Percentiles rank a stretch among this genome's conserved stretches.
These are phyloP conservation scores for Pelodytes ibericus DNA, from an alignment of 2,797 vertebrate genomes.

Conservation along the genomic window DNA sequence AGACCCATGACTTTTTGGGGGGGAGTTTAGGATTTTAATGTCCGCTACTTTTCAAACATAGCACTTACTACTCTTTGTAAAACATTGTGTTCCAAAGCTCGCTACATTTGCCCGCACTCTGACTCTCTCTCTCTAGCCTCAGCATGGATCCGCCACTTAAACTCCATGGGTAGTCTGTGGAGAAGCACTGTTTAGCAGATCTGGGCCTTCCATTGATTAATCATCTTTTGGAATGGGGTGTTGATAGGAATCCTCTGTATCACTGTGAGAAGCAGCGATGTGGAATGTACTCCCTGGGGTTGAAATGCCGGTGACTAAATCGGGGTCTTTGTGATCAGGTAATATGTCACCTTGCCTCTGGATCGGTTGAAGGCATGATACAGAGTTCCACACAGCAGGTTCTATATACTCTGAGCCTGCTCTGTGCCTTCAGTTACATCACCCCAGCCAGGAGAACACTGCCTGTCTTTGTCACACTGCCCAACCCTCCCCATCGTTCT, in stretches of 20 bases:
- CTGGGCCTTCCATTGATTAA: neutral
- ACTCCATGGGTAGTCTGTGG: no score
- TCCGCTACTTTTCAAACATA: no score
- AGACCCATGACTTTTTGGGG: no score
- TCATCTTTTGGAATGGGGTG: neutral
- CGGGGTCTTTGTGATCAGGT: constrained; percentile 37
- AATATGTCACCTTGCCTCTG: constrained; percentile 25
- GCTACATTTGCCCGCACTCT: no score
- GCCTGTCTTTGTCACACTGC: constrained; percentile 25
- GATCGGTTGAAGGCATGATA: neutral
- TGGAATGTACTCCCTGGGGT: neutral
- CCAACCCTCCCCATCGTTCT: neutral
- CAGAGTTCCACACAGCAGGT: constrained; percentile 3
- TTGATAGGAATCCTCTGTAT: neutral
- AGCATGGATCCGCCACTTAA: no score
- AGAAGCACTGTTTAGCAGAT: neutral
- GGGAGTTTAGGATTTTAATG: no score
- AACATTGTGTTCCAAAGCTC: no score
- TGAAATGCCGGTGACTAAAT: constrained; percentile 1
- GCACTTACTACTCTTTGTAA: no score
- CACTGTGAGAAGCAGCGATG: neutral
- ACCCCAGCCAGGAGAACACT: constrained; percentile 27
- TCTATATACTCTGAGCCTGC: neutral
- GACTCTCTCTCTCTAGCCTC: no score
- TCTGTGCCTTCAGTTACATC: constrained; percentile 35